These are phyloP conservation scores for Setipinna tenuifilis DNA, from an alignment of 2,797 vertebrate species.

Conservation along the genomic window DNA sequence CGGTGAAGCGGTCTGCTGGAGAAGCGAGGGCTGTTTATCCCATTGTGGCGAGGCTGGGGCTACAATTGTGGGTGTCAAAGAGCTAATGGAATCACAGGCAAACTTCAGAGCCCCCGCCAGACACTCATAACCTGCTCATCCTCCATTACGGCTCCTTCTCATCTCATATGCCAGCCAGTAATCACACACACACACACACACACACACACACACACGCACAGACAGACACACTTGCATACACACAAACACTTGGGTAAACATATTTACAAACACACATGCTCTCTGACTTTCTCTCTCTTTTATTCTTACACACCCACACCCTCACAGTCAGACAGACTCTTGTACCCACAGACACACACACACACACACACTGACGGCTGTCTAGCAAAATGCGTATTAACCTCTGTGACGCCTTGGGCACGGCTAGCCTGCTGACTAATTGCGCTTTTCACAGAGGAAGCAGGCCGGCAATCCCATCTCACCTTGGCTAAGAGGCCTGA, in stretches of 20 bases:
- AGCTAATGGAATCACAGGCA: slow-evolving; percentile 32
- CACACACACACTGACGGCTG: background rate
- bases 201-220: background rate
- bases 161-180: background rate
- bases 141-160: slow-evolving; percentile 14
- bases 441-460: background rate
- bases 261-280: too few relatives aligned
- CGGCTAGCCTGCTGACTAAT: slow-evolving; percentile 1
- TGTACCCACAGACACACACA: background rate
- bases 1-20: background rate
- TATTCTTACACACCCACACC: background rate
- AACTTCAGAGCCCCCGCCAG: slow-evolving; percentile 5
- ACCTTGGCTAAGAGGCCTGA: background rate
- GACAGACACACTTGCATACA: too few relatives aligned
- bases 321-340: background rate
- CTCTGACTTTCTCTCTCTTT: too few relatives aligned
- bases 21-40: background rate
- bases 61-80: slow-evolving; percentile 36
- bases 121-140: slow-evolving; percentile 23
- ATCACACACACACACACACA: background rate
- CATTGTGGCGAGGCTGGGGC: slow-evolving; percentile 31
- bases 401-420: background rate
- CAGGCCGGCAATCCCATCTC: background rate
- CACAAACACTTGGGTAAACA: too few relatives aligned
- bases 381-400: background rate